These are phyloP conservation scores for Monarcha castaneiventris DNA, from an alignment of 2,113 vertebrate species.

Conservation along the genomic window DNA sequence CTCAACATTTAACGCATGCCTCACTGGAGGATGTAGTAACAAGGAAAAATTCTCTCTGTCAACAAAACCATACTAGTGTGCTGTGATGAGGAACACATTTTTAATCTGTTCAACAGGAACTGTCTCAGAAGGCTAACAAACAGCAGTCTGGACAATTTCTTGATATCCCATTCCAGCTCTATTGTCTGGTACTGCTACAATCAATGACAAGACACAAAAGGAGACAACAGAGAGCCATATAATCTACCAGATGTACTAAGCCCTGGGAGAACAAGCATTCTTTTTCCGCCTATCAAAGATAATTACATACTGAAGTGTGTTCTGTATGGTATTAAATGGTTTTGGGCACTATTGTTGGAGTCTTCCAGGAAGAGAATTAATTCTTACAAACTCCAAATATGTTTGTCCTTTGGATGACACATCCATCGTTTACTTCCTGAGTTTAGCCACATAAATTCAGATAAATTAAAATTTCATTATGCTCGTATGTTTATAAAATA, in stretches of 20 bases:
- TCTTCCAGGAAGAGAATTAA: neutral
- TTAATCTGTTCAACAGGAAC: neutral
- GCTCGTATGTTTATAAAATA: neutral
- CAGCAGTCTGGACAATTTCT: neutral
- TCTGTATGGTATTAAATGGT: neutral
- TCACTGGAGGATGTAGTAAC: neutral
- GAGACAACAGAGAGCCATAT: neutral
- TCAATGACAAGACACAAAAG: neutral
- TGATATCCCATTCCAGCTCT: constrained; percentile 5
- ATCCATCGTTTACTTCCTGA: neutral
- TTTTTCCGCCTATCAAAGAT: constrained; percentile 38
- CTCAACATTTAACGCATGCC: neutral
- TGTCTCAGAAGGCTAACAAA: neutral
- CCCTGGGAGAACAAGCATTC: neutral
- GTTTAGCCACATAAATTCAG: neutral
- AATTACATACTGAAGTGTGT: neutral
- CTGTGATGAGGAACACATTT: constrained; percentile 1
- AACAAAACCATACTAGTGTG: neutral
- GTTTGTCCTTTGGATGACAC: neutral
- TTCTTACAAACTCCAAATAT: neutral
- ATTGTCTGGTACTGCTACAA: neutral
- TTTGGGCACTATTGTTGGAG: neutral
- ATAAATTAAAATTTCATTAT: neutral
- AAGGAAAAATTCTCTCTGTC: neutral
- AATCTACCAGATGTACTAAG: constrained; percentile 25